A percentile compares a stretch with the other conserved stretches of the same genome.
Conservation (phyloP, 2,888 invertebrate species). For the Anaspis maculata region DNA sequence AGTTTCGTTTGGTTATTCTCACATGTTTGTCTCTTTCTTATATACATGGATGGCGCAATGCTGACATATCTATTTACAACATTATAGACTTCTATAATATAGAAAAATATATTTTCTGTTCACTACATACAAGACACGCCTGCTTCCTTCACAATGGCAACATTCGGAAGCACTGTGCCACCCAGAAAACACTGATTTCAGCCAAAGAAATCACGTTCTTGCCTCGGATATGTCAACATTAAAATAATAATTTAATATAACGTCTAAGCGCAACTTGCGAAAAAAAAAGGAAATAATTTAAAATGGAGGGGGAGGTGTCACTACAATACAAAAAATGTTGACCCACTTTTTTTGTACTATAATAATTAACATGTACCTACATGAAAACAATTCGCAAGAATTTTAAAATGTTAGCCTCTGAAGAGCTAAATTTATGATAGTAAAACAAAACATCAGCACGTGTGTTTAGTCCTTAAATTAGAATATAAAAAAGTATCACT, state of each 20-base stretch:
- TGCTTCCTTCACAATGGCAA: no score
- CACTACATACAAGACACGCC: conserved; percentile 2
- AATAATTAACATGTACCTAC: conserved; percentile 27
- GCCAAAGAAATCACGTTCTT: conserved; percentile 6
- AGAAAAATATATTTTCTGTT: conserved; percentile 24
- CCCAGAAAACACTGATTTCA: conserved; percentile 6
- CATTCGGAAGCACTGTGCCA: no score
- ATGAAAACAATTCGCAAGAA: no score
- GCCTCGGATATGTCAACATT: conserved; percentile 33
- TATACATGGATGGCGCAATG: conserved; percentile 34
- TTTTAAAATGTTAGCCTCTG: no score
- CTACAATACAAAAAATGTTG: conserved; percentile 28
- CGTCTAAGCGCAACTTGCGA: no score
- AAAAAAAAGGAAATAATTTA: conserved; percentile 17
- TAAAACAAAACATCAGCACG: no score
- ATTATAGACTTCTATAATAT: conserved; percentile 15
- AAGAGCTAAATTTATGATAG: no score
- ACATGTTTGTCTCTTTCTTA: conserved; percentile 24
- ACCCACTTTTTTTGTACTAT: conserved; percentile 29
- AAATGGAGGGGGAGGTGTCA: conserved; percentile 12
- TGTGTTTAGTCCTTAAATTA: conserved; percentile 34
- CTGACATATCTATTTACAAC: conserved; percentile 35
- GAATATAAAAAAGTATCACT: conserved; percentile 33
- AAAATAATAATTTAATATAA: no score
- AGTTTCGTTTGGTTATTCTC: conserved; percentile 35